Conservation (phyloP, 2,888 invertebrate species). For the Dasysyrphus albostriatus region DNA sequence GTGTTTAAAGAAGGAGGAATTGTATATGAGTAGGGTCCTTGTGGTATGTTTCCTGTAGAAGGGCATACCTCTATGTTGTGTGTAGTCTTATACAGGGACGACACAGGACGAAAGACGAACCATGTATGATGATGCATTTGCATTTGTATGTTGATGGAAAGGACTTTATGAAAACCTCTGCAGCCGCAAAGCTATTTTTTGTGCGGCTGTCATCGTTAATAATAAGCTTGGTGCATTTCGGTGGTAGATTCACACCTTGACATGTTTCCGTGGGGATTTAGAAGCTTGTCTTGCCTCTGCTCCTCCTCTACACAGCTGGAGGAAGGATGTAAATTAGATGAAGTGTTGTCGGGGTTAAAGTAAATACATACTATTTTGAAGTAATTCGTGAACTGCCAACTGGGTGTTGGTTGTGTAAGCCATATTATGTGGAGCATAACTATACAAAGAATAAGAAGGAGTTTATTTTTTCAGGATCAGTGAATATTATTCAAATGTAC, state of each 20-base stretch:
- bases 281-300: constrained; percentile 4
- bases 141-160: constrained; percentile 41
- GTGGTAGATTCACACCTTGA: constrained; percentile 72
- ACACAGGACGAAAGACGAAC: not conserved
- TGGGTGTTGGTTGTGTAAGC: not conserved
- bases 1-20: constrained; percentile 18
- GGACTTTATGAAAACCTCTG: constrained; percentile 40
- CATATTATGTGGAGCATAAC: constrained; percentile 17
- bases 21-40: constrained; percentile 24
- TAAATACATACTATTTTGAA: constrained; percentile 43
- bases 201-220: constrained; percentile 66
- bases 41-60: constrained; percentile 33
- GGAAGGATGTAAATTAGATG: constrained; percentile 67
- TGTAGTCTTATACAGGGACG: constrained; percentile 18
- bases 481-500: constrained; percentile 48
- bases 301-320: constrained; percentile 7
- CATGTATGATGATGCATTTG: constrained; percentile 50
- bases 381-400: constrained; percentile 40
- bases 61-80: not conserved
- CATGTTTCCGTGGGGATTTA: constrained; percentile 70
- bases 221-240: constrained; percentile 60
- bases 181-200: constrained; percentile 53
- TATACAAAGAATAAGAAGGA: not conserved
- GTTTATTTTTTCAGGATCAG: constrained; percentile 34
- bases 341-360: constrained; percentile 31